A percentile compares a stretch with the other conserved stretches of the same genome.
These are phyloP conservation scores for Siderastrea radians DNA, from an alignment of 92 coral and sea anemone species.

Conservation along the genomic window DNA sequence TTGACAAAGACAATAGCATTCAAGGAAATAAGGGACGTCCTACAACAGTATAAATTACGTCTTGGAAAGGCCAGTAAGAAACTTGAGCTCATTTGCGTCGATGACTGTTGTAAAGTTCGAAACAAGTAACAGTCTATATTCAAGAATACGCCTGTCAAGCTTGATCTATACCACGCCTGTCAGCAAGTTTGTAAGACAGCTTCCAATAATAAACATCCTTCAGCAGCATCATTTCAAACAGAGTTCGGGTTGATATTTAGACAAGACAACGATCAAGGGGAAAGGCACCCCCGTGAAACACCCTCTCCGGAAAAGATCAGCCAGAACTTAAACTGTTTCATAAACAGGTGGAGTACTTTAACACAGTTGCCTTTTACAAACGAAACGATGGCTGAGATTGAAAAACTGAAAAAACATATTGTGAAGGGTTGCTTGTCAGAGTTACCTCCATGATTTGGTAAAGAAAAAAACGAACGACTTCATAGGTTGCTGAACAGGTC, in stretches of 20 bases:
- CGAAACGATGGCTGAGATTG: slow-evolving; percentile 42
- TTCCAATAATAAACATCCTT: slow-evolving; percentile 9
- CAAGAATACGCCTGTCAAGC: slow-evolving; percentile 51
- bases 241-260: slow-evolving; percentile 60
- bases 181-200: slow-evolving; percentile 18
- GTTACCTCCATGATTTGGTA: slow-evolving; percentile 77
- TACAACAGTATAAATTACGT: background rate
- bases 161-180: slow-evolving; percentile 71
- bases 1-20: slow-evolving; percentile 33
- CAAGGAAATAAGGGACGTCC: slow-evolving; percentile 20
- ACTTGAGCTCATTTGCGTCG: slow-evolving; percentile 43
- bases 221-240: slow-evolving; percentile 9
- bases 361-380: slow-evolving; percentile 39
- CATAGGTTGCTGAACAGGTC: slow-evolving; percentile 66
- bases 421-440: slow-evolving; percentile 65
- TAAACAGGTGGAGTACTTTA: slow-evolving; percentile 55
- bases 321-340: slow-evolving; percentile 56
- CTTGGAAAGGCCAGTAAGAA: slow-evolving; percentile 19
- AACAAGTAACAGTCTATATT: slow-evolving; percentile 57
- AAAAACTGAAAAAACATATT: slow-evolving; percentile 63
- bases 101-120: slow-evolving; percentile 68
- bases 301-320: slow-evolving; percentile 30
- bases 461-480: slow-evolving; percentile 65
- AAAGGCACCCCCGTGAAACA: slow-evolving; percentile 26
- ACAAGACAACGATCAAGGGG: slow-evolving; percentile 54